Evolutionary conservation across 2,888 invertebrate species (phyloP).

Genomic region (Chloroclystis v-ata): DNA sequence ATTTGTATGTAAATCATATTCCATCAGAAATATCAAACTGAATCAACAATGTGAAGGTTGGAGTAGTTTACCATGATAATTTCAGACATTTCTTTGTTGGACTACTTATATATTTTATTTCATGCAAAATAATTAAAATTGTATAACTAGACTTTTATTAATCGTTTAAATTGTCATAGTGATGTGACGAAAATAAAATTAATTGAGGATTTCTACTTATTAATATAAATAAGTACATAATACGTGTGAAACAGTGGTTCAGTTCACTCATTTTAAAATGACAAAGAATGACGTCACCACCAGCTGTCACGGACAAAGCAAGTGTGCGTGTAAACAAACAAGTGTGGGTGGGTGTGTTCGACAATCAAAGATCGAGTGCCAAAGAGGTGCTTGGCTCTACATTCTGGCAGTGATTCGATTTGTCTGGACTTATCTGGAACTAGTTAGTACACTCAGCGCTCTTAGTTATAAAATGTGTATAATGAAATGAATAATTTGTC

Average conservation of each 20-base stretch:
- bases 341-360: slow-evolving; percentile 40
- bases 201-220: too few relatives aligned
- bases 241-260: slow-evolving; percentile 41
- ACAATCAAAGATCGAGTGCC: slow-evolving; percentile 14
- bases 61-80: too few relatives aligned
- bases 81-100: too few relatives aligned
- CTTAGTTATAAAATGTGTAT: too few relatives aligned
- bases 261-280: slow-evolving; percentile 67
- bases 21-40: slow-evolving; percentile 30
- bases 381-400: slow-evolving; percentile 22
- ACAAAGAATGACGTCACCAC: slow-evolving; percentile 72
- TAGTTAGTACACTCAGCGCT: not conserved
- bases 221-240: too few relatives aligned
- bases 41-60: slow-evolving; percentile 43
- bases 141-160: too few relatives aligned
- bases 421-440: not conserved
- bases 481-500: too few relatives aligned
- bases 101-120: too few relatives aligned
- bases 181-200: too few relatives aligned
- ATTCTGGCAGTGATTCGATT: slow-evolving; percentile 9
- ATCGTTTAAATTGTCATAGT: too few relatives aligned
- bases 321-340: slow-evolving; percentile 36
- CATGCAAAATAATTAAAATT: too few relatives aligned
- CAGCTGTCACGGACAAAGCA: slow-evolving; percentile 29
- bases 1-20: slow-evolving; percentile 10